Evolutionary conservation across 1,140 invertebrate species (phyloP).

Genomic region (Heliconius nattereri): DNA sequence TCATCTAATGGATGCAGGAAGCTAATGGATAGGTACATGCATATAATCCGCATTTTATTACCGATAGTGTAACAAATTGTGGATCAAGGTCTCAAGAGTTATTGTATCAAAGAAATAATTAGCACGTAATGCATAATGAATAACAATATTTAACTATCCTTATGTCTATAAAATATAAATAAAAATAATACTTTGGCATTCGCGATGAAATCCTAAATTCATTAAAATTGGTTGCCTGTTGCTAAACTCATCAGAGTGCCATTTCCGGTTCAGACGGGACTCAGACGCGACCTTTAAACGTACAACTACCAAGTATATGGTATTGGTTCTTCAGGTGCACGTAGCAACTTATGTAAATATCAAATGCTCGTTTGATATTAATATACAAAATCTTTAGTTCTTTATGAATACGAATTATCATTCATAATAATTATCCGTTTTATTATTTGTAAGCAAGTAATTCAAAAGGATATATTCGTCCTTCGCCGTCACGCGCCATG

Average conservation of each 20-base stretch:
- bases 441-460: too few relatives aligned
- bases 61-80: not conserved
- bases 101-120: not conserved
- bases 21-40: too few relatives aligned
- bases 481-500: too few relatives aligned
- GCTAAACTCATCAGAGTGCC: conserved; percentile 62
- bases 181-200: not conserved
- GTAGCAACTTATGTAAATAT: too few relatives aligned
- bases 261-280: conserved; percentile 73
- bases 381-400: not conserved
- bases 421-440: too few relatives aligned
- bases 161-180: not conserved
- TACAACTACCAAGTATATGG: conserved; percentile 21
- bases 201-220: conserved; percentile 5
- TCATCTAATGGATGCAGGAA: not conserved
- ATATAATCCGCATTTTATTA: not conserved
- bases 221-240: conserved; percentile 32
- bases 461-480: too few relatives aligned
- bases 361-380: not conserved
- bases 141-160: not conserved
- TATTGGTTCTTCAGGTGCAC: not conserved
- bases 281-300: conserved; percentile 51
- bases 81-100: not conserved
- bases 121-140: not conserved
- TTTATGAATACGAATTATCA: too few relatives aligned